These are phyloP conservation scores for Neosalanx taihuensis DNA, from an alignment of 2,797 vertebrate species.

Conservation along the genomic window DNA sequence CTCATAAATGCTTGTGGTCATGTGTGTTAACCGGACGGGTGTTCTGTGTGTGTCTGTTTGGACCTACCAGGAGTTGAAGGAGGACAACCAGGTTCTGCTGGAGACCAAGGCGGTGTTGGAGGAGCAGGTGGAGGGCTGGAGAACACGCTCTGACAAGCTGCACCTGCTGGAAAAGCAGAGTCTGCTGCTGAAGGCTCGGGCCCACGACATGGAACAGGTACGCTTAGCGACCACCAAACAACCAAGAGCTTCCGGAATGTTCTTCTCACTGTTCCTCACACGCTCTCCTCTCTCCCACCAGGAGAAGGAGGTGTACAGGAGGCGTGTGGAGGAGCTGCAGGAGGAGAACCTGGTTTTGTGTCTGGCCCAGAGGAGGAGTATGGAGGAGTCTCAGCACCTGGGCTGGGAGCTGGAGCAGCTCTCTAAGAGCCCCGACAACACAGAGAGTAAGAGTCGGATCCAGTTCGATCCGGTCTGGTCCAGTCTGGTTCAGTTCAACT, in stretches of 20 bases:
- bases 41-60: constrained; percentile 19
- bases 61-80: constrained; percentile 82
- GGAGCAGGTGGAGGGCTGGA: constrained; percentile 85
- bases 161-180: constrained; percentile 92
- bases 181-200: constrained; percentile 82
- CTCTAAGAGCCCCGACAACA: constrained; percentile 81
- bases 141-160: constrained; percentile 87
- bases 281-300: constrained; percentile 40
- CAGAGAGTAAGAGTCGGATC: constrained; percentile 73
- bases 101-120: constrained; percentile 94
- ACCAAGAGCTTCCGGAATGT: neutral
- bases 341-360: constrained; percentile 91
- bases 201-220: constrained; percentile 93
- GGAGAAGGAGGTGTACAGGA: constrained; percentile 85
- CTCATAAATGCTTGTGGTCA: too few species aligned
- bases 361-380: constrained; percentile 92
- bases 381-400: constrained; percentile 93
- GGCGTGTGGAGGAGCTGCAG: constrained; percentile 89
- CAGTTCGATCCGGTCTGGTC: neutral
- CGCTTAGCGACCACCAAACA: constrained; percentile 7
- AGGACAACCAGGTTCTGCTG: constrained; percentile 90
- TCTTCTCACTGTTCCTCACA: neutral
- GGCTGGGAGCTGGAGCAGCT: constrained; percentile 96
- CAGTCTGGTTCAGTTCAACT: neutral
- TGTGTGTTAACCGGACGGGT: neutral